These are phyloP conservation scores for Antheraea mylitta DNA, from an alignment of 1,140 invertebrate genomes.

Conservation along the genomic window DNA sequence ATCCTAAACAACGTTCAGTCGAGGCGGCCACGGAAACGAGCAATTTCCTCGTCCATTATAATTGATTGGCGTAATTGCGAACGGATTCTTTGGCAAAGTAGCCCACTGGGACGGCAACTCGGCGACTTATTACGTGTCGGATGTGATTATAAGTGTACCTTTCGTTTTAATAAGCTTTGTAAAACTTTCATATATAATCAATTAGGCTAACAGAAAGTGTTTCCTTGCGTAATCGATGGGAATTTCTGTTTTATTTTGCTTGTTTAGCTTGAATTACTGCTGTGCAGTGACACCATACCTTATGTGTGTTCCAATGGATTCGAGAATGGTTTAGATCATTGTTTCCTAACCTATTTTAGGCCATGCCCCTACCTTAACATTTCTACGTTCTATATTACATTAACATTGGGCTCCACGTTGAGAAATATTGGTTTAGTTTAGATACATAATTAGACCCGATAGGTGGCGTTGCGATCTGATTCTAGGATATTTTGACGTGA, in stretches of 20 bases:
- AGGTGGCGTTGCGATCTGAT: too few relatives aligned
- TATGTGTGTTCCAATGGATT: too few relatives aligned
- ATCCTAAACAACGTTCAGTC: constrained; percentile 34
- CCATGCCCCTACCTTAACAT: too few relatives aligned
- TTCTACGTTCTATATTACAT: too few relatives aligned
- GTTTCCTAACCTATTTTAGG: too few relatives aligned
- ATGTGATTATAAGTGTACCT: constrained; percentile 10
- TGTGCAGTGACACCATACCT: too few relatives aligned
- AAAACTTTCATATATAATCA: not conserved
- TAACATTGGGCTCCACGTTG: too few relatives aligned
- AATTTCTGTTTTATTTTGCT: not conserved
- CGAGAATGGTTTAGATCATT: too few relatives aligned
- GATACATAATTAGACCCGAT: too few relatives aligned
- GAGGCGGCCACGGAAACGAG: constrained; percentile 56
- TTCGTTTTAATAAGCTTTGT: not conserved
- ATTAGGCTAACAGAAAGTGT: not conserved
- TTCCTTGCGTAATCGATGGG: constrained; percentile 5
- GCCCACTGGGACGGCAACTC: constrained; percentile 12
- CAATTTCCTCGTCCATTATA: constrained; percentile 72
- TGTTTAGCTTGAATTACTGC: too few relatives aligned
- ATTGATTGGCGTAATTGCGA: constrained; percentile 72
- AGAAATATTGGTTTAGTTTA: too few relatives aligned
- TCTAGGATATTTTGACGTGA: too few relatives aligned
- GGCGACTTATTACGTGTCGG: constrained; percentile 16
- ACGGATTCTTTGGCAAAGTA: constrained; percentile 60